Percentiles rank a stretch among this genome's conserved stretches.
Conservation (phyloP, 1,140 invertebrate species). For the Mylabris phalerata region DNA sequence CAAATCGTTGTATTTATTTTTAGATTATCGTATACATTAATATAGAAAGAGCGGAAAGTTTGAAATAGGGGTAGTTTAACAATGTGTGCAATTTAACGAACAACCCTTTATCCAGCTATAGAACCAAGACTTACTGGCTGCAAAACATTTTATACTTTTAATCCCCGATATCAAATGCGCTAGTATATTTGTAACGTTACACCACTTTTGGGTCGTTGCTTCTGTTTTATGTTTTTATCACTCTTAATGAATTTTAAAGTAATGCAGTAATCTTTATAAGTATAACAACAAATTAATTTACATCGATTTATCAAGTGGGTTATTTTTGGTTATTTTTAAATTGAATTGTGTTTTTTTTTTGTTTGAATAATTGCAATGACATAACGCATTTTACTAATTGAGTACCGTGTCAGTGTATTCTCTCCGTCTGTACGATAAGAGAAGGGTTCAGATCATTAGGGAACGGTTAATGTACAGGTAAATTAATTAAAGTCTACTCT, state of each 20-base stretch:
- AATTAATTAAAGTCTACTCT: too few relatives aligned
- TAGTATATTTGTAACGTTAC: conserved; percentile 3
- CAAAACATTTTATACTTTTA: conserved; percentile 2
- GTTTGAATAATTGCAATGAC: too few relatives aligned
- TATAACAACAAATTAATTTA: conserved; percentile 11
- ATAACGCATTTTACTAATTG: too few relatives aligned
- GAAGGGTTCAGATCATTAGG: too few relatives aligned
- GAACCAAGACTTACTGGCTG: background rate
- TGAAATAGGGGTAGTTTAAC: conserved; percentile 2
- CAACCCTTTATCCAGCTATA: conserved; percentile 8
- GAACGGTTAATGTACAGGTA: too few relatives aligned
- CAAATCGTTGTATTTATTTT: background rate
- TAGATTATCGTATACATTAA: conserved; percentile 9
- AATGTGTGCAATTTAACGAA: conserved; percentile 12
- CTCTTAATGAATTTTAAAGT: conserved; percentile 11
- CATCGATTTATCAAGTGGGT: background rate
- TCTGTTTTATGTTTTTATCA: conserved; percentile 11
- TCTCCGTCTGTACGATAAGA: too few relatives aligned
- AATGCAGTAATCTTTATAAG: conserved; percentile 10
- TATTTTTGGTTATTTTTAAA: too few relatives aligned
- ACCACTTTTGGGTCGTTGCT: background rate
- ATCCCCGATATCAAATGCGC: conserved; percentile 11
- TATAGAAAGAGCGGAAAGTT: background rate
- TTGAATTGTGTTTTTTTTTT: too few relatives aligned
- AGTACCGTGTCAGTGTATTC: too few relatives aligned